phyloP scores from a whole-genome alignment of 2,797 vertebrate species.

The Xerus rutilus region DNA sequence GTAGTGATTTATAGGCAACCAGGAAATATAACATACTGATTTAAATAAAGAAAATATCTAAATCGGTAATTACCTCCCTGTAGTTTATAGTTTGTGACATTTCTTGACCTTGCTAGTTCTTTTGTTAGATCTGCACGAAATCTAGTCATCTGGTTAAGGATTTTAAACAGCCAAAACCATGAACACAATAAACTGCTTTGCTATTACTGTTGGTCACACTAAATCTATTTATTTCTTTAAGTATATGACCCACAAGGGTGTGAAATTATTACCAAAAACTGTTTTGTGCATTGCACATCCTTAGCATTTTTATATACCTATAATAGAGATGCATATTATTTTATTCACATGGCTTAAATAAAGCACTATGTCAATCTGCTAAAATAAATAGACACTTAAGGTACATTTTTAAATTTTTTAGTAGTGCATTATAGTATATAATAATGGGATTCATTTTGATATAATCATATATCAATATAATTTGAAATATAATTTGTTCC shows the following conservation, averaged over 20 bases:
- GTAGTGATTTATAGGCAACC: constrained; percentile 96
- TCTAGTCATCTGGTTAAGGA: constrained; percentile 91
- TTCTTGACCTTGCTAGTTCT: constrained; percentile 94
- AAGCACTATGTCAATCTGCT: constrained; percentile 96
- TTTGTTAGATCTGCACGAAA: constrained; percentile 92
- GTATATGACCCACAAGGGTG: constrained; percentile 92
- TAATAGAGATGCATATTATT: constrained; percentile 97
- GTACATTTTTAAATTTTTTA: too few species aligned
- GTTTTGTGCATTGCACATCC: constrained; percentile 96
- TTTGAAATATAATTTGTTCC: too few species aligned
- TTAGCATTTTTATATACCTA: constrained; percentile 99
- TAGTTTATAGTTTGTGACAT: constrained; percentile 95
- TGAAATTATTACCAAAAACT: constrained; percentile 94
- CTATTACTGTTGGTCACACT: constrained; percentile 89
- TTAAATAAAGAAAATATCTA: constrained; percentile 92
- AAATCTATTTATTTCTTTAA: constrained; percentile 91
- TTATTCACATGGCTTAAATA: constrained; percentile 98
- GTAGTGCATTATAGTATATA: too few species aligned
- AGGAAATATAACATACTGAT: constrained; percentile 98
- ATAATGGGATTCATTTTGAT: too few species aligned
- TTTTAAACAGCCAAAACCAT: constrained; percentile 90
- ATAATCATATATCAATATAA: too few species aligned
- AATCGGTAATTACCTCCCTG: constrained; percentile 94
- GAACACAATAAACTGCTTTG: constrained; percentile 89
- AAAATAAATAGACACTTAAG: too few species aligned